Evolutionary conservation across 2,113 vertebrate species (phyloP), one percentile per base, ranked within the genome.

Genomic region (Istiophorus platypterus): DNA sequence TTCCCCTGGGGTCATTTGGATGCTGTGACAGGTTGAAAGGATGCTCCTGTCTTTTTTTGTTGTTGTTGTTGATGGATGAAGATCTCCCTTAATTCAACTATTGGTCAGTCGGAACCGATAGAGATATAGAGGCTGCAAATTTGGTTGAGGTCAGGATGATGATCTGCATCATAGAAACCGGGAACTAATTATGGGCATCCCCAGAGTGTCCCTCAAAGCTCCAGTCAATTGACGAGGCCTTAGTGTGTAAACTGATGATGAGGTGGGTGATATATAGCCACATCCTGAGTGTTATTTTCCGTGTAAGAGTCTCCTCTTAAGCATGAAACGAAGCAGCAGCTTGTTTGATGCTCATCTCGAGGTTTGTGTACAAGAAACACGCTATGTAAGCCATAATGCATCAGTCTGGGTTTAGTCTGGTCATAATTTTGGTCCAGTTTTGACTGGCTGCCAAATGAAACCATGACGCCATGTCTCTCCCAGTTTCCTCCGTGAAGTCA

Each of bases 201-300:
- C 90, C 64, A 72, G 87, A 89, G 91, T 82, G 80, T 71, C 87
- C 54, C 87, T 84, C 76, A 83, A 64, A 75, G 72, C 84, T 85
- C 71, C 65, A 78, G 91, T 89, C 90, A 73, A 79, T 89, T 85
- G 92, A 84, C 42, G 57, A 90, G 85, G 84, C 80, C 86, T 91
- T 54, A 77, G 88, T 85, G 86, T 88, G 82, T 88, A 88, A 91
- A 91, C 85, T 76, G 79, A 84, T 91, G 92, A 93, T 91, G 89
- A 91, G 82, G 87, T 80, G 68, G 54, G 81, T 91, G 90, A 90
- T 93, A 92, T 91, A 90, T 82, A 67, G 77, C 88, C 81, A 74
- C 90, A 85, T 80, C 89, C 82, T 57, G 59, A 87, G 80, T 74
- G 81, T 88, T 91, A 63, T 89, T 92, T 92, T 90, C 87, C 78